Base-by-base conservation (phyloP, 2,113 vertebrate genomes). In the Ammodytes marinus region DNA sequence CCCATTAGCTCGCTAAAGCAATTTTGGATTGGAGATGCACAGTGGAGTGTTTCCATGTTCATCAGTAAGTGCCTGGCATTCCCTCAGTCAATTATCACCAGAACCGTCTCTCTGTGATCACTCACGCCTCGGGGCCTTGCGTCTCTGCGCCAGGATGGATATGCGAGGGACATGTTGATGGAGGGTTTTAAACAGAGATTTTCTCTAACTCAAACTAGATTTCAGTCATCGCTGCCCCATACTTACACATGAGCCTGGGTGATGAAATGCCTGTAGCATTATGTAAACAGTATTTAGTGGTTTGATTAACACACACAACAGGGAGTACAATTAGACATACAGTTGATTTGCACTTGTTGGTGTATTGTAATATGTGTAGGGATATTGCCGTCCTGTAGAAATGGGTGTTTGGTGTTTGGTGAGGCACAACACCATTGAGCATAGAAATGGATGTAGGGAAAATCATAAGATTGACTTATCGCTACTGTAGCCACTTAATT, bases 1-100 rank as follows among this genome's bases (percentile, higher is more conserved):
- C n/a, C 89, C 88, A 93, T 93, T 92, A 93, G 80, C 79, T 64
- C 6, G 65, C 86, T 82, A 74, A 91, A 89, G 85, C 88, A 91
- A 93, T 93, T 94, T 27, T 27, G 27, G 27, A 27, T 27, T 93
- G 91, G 85, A 93, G 82, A 93, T 66, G 84, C 91, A 90, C 84
- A 79, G 91, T 87, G 84, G 86, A 90, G 85, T 87, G 91, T 74
- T 86, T 87, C 83, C 84, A 79, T 91, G 89, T 91, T 93, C 90
- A 90, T 93, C 92, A 92, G 86, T 71, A 78, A 92, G 89, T 79
- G 89, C 59, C 85, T 92, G 90, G 91, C 86, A 89, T 93, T 89
- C 85, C 90, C 87, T 89, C 81, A 92, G 82, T 92, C 92, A 92
- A 86, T 93, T 93, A 93, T 92, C 79, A 90, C 49, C 85, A 84